Percentiles rank a stretch among this genome's conserved stretches.
phyloP scores from a whole-genome alignment of 2,888 invertebrate species.

The Polyommatus iphigenia region DNA sequence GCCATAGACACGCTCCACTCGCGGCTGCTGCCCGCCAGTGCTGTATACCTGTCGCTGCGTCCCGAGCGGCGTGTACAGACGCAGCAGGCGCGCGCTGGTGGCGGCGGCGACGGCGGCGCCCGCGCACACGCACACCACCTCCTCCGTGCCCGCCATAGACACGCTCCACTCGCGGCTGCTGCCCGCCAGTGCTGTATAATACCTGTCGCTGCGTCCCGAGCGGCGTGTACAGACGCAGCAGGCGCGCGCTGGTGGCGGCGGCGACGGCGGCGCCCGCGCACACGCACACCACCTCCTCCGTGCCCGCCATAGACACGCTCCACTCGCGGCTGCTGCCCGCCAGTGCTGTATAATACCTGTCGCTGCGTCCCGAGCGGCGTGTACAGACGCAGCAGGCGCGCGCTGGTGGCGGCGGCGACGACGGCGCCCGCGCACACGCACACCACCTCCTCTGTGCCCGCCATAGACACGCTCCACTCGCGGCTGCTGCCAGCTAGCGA shows the following conservation, averaged over 20 bases:
- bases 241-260: no score
- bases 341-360: slow-evolving; percentile 63
- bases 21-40: slow-evolving; percentile 87
- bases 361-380: slow-evolving; percentile 93
- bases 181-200: no score
- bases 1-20: slow-evolving; percentile 93
- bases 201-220: no score
- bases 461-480: slow-evolving; percentile 91
- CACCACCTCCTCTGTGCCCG: slow-evolving; percentile 88
- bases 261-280: no score
- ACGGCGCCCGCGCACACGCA: slow-evolving; percentile 85
- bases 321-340: slow-evolving; percentile 84
- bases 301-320: slow-evolving; percentile 87
- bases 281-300: slow-evolving; percentile 88
- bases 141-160: no score
- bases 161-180: no score
- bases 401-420: slow-evolving; percentile 89
- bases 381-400: slow-evolving; percentile 89
- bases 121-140: no score
- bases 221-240: no score
- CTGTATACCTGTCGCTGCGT: no score
- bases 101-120: no score
- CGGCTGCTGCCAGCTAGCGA: slow-evolving; percentile 88
- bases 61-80: no score
- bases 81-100: no score